Conservation (phyloP, 2,797 vertebrate species). For the Gephyroberyx darwinii region DNA sequence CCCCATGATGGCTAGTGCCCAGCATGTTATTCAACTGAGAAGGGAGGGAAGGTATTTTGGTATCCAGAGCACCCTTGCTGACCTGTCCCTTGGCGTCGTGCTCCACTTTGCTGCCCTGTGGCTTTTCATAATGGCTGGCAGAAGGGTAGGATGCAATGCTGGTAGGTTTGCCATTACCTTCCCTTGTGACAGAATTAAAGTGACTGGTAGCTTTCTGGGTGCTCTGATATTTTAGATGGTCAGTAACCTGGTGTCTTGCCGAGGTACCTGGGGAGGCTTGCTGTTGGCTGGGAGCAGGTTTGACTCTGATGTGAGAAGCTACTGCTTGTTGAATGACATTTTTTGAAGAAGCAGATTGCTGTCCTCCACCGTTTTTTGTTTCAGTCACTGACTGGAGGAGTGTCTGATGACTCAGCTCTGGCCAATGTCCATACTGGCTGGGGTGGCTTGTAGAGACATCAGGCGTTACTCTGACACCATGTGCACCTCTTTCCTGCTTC, state of each 20-base stretch:
- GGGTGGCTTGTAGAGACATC: not conserved
- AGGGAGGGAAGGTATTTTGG: no score
- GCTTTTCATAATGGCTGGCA: not conserved
- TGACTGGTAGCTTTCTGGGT: not conserved
- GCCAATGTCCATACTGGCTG: not conserved
- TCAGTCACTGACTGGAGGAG: no score
- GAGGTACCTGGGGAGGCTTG: not conserved
- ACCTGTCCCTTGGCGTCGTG: no score
- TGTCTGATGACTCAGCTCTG: not conserved
- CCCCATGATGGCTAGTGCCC: no score
- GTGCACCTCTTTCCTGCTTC: not conserved
- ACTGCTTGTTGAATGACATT: not conserved
- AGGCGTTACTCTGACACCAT: not conserved
- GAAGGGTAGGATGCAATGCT: no score
- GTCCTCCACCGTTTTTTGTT: not conserved
- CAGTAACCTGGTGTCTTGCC: not conserved
- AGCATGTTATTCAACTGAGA: no score
- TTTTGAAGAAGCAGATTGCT: not conserved
- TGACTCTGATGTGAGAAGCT: constrained; percentile 13
- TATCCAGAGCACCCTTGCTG: no score
- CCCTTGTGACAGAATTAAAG: no score
- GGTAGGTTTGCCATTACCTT: not conserved
- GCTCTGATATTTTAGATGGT: not conserved
- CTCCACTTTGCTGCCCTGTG: not conserved
- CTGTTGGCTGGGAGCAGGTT: not conserved